Evolutionary conservation across 2,113 vertebrate genomes (phyloP), one percentile per base, ranked within the genome.

Genomic region (Otocyon megalotis): DNA sequence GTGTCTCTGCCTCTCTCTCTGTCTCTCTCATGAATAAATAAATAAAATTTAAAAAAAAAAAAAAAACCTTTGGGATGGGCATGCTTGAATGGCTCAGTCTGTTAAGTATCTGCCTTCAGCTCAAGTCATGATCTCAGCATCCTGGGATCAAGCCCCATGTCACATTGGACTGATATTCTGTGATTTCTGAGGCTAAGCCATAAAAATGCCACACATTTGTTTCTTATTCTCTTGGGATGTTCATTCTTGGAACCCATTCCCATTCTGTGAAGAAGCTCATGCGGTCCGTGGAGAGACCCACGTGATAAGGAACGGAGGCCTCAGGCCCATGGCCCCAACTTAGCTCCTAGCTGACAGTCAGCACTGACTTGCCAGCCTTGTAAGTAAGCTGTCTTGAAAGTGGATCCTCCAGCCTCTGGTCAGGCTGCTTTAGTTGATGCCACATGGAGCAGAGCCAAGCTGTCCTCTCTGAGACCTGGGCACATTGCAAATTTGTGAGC

Each of bases 121-220:
- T 43, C 43, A 43, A 43, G 43, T 43, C 43, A 43, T 43, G 43
- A 43, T 43, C 43, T 43, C 43, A 43, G 43, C 43, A 43, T 43
- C 5, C 43, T 43, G 43, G 43, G 43, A 43, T 43, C 43, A 43
- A 43, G 43, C 43, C 43, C 43, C 43, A 6, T 43, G 43, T 43
- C 43, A 43, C 43, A 43, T 43, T 43, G 43, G 43, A 89, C 43
- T 87, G 63, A 37, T 77, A 16, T 3, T 56, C 0, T 77, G 30
- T 82, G 65, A 80, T 50, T 97, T 86, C 60, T 90, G 80, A 97
- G 16, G 65, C 79, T n/a, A 71, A 94, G 19, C 26, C 79, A 50
- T 92, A 56, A 32, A 93, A 81, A 85, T 58, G 32, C 20, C 71
- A 53, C 43, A 56, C 50, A 69, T 58, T 74, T 50, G n/a, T 92